Evolutionary conservation across 23 tunicate genomes (phyloP).

Genomic region (Oikopleura albicans): DNA sequence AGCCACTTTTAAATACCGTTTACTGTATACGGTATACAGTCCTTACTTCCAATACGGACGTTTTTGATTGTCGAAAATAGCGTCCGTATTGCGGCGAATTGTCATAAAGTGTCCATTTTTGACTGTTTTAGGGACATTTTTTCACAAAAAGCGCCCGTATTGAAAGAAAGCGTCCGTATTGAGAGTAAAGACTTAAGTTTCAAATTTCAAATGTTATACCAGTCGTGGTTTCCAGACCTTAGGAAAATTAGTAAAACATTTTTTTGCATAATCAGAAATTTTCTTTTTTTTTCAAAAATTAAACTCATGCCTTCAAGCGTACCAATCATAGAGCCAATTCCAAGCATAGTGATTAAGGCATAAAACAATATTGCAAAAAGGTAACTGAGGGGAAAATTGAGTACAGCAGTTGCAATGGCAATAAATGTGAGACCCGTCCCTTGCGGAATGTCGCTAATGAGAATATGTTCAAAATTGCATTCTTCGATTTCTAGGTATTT

Average conservation of each 20-base stretch:
- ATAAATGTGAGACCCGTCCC: conserved; percentile 90
- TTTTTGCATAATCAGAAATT: too few species aligned
- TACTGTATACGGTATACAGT: too few species aligned
- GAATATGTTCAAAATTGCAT: background rate
- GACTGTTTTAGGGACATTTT: background rate
- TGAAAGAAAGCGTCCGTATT: background rate
- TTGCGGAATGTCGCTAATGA: background rate
- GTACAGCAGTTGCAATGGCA: conserved; percentile 79
- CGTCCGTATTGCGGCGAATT: too few species aligned
- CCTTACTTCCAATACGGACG: too few species aligned
- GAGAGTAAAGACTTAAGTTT: background rate
- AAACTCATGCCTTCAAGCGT: conserved; percentile 96
- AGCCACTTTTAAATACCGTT: too few species aligned
- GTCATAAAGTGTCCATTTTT: too few species aligned
- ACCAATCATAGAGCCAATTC: conserved; percentile 91
- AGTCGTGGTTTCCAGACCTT: too few species aligned
- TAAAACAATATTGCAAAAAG: conserved; percentile 83
- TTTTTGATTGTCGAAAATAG: too few species aligned
- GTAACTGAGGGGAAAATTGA: conserved; percentile 87
- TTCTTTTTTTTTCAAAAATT: too few species aligned
- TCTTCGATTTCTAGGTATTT: background rate
- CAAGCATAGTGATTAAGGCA: conserved; percentile 58
- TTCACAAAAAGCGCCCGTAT: background rate
- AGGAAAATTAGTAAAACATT: too few species aligned
- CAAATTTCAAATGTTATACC: too few species aligned